Evolutionary conservation across 2,888 invertebrate species (phyloP), one percentile per base, ranked within the genome.

Genomic region (Meandrusa payeni): DNA sequence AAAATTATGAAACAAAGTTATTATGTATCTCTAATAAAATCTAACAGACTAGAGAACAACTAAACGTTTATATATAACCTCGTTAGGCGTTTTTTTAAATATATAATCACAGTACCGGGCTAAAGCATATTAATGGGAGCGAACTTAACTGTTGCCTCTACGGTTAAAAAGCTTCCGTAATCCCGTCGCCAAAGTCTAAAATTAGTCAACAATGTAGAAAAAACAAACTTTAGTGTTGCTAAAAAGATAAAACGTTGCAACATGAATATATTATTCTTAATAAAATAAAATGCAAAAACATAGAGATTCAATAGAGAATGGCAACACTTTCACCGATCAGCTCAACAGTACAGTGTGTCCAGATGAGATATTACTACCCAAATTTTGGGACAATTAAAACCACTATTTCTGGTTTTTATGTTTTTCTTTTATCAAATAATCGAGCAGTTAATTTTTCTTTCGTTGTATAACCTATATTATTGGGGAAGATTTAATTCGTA

Each of bases 1-100:
- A 62, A 73, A 61, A 64, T 65, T 62, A 66, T 64, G 55, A 47
- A 59, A 52, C 50, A 49, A 53, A 54, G 48, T 56, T 57, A 59
- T 57, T 55, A 55, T 53, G 53, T 36, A 39, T 49, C 26, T 43
- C 26, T 38, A 43, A 45, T 72, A 76, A 57, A 69, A 57, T 59
- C 77, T 79, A 82, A 72, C 61, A 83, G 85, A 86, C 85, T 86
- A 86, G 85, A 85, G 73, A 76, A 69, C 59, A 81, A 79, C 69
- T 76, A 73, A 77, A 75, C 71, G 66, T 75, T 69, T 60, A 66
- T 70, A 76, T 57, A 76, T 61, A 76, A 71, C 69, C 70, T 59
- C 64, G 64, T 68, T 51, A 50, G 37, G 26, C 37, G 11, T 23
- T 29, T 29, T 36, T 28, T 22, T 20, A 37, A 43, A 23, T 33